Conservation (phyloP, 2,888 invertebrate genomes). For the Ennomos quercinarius region DNA sequence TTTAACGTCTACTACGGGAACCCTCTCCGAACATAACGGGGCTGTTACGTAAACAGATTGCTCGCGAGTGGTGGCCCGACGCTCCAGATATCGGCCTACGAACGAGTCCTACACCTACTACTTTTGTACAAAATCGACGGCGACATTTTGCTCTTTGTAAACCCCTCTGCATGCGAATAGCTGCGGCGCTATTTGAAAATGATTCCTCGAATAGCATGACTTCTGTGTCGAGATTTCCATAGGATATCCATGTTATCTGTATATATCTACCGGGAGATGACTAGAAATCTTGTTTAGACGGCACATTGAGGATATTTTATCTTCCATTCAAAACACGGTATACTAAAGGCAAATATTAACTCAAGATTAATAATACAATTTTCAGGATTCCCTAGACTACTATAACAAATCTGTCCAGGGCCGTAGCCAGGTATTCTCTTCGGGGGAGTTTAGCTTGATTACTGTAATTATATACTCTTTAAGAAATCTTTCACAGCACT, state of each 20-base stretch:
- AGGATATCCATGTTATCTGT: conserved; percentile 16
- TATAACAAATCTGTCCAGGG: too few relatives aligned
- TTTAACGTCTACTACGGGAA: conserved; percentile 84
- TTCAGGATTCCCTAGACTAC: too few relatives aligned
- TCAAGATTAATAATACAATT: too few relatives aligned
- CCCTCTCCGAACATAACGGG: conserved; percentile 83
- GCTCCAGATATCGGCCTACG: conserved; percentile 74
- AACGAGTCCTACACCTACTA: conserved; percentile 68
- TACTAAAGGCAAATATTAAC: too few relatives aligned
- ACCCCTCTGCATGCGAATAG: conserved; percentile 55
- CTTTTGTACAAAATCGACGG: conserved; percentile 64
- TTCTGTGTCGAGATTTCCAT: conserved; percentile 39
- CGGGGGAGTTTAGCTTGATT: too few relatives aligned
- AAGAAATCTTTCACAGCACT: too few relatives aligned
- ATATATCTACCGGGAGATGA: not conserved
- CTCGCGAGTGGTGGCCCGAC: conserved; percentile 74
- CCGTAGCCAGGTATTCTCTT: too few relatives aligned
- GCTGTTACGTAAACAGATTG: conserved; percentile 85
- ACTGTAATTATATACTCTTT: too few relatives aligned
- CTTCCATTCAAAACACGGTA: too few relatives aligned
- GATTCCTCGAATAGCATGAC: conserved; percentile 44
- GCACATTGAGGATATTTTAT: too few relatives aligned
- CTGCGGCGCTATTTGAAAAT: conserved; percentile 45
- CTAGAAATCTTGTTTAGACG: too few relatives aligned
- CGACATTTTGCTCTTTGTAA: conserved; percentile 58